These are phyloP conservation scores for Drosophila rubida DNA, from an alignment of 2,888 invertebrate genomes.

Conservation along the genomic window DNA sequence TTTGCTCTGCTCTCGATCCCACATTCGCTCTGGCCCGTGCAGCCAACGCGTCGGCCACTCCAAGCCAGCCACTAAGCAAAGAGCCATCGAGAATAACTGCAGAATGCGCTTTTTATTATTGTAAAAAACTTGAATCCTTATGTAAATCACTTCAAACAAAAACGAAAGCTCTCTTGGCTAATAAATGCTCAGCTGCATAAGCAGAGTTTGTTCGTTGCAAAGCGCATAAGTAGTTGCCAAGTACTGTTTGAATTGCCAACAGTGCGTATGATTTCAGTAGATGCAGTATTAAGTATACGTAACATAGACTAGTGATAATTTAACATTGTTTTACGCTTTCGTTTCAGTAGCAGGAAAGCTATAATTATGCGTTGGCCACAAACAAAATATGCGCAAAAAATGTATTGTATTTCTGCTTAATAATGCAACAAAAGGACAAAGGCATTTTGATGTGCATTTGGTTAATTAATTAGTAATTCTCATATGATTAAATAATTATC, in stretches of 20 bases:
- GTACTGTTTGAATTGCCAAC: neutral
- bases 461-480: neutral
- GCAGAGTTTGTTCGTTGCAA: neutral
- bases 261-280: neutral
- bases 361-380: neutral
- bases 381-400: neutral
- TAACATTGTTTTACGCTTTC: too few relatives aligned
- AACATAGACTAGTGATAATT: too few relatives aligned
- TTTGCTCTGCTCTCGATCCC: constrained; percentile 59
- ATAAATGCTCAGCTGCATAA: neutral
- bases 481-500: too few relatives aligned
- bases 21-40: too few relatives aligned
- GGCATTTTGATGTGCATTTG: neutral
- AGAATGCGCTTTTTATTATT: neutral
- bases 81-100: constrained; percentile 22
- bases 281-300: neutral
- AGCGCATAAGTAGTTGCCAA: neutral
- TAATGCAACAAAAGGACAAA: neutral
- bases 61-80: constrained; percentile 37
- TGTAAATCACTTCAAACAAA: neutral
- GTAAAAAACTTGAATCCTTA: neutral
- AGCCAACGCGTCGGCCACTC: neutral
- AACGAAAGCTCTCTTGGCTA: neutral
- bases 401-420: neutral
- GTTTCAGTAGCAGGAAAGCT: neutral